A percentile compares a stretch with the other conserved stretches of the same genome.
These are phyloP conservation scores for Psilanteris sp. DNA, from an alignment of 1,140 invertebrate genomes.

Conservation along the genomic window DNA sequence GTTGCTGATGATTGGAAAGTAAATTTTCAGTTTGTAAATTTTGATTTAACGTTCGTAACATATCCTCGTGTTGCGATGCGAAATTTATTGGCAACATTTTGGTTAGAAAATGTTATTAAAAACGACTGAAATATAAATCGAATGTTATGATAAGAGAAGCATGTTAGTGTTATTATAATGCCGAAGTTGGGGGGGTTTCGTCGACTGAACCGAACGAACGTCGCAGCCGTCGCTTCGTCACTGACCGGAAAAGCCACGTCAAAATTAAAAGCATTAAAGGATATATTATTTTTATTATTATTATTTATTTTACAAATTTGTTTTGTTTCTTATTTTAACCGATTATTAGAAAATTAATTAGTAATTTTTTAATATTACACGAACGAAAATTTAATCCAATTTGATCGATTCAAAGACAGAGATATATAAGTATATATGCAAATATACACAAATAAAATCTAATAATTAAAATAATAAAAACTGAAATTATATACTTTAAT, in stretches of 20 bases:
- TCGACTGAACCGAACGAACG: slow-evolving; percentile 2
- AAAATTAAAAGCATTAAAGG: slow-evolving; percentile 10
- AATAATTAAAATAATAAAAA: too few relatives aligned
- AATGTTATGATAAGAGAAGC: neutral
- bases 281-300: too few relatives aligned
- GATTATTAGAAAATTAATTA: too few relatives aligned
- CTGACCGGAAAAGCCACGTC: slow-evolving; percentile 10
- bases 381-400: too few relatives aligned
- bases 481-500: too few relatives aligned
- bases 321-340: too few relatives aligned
- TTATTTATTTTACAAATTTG: too few relatives aligned
- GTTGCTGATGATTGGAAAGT: neutral
- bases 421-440: too few relatives aligned
- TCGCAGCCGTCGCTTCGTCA: slow-evolving; percentile 3
- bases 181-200: neutral
- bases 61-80: slow-evolving; percentile 14
- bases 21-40: slow-evolving; percentile 19
- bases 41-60: slow-evolving; percentile 8
- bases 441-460: too few relatives aligned
- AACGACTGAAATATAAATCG: too few relatives aligned
- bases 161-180: neutral
- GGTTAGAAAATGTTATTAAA: neutral
- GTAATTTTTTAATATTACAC: too few relatives aligned
- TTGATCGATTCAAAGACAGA: too few relatives aligned
- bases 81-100: slow-evolving; percentile 27